Percentiles rank a stretch among this genome's conserved stretches.
phyloP scores from a whole-genome alignment of 30 jellyfish, hydroid and myxozoan species.

The Pelagia noctiluca region DNA sequence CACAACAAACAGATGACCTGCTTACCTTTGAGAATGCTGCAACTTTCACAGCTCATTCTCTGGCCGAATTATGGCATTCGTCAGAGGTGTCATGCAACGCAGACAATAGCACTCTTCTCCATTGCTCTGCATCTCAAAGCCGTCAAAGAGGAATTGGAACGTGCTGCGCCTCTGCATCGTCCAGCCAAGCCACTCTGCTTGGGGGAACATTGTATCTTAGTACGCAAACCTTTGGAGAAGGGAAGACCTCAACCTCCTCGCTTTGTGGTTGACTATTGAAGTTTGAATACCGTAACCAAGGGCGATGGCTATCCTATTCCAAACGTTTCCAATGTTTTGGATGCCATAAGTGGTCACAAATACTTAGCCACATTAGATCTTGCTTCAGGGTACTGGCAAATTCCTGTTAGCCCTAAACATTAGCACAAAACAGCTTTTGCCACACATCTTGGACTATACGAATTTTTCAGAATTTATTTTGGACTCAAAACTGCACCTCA shows the following conservation, averaged over 20 bases:
- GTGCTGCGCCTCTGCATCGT: conserved; percentile 33
- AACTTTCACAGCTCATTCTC: too few relatives aligned
- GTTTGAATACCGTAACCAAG: conserved; percentile 21
- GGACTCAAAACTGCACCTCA: conserved; percentile 23
- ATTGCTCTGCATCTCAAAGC: too few relatives aligned
- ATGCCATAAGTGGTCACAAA: too few relatives aligned
- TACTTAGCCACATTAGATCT: conserved; percentile 13
- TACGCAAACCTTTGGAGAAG: too few relatives aligned
- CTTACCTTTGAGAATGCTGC: too few relatives aligned
- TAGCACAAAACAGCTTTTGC: conserved; percentile 15
- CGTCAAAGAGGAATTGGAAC: conserved; percentile 40
- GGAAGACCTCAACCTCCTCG: too few relatives aligned
- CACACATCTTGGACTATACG: conserved; percentile 10
- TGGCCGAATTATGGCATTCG: too few relatives aligned
- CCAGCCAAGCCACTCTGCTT: conserved; percentile 53
- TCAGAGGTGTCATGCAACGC: too few relatives aligned
- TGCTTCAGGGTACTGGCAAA: conserved; percentile 38
- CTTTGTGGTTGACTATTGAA: conserved; percentile 19
- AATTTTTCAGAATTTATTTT: background rate
- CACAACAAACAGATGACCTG: too few relatives aligned
- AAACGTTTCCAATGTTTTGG: too few relatives aligned
- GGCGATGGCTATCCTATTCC: conserved; percentile 52
- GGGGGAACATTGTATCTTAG: conserved; percentile 42
- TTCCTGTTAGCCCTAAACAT: conserved; percentile 3
- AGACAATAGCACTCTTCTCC: too few relatives aligned